phyloP scores from a whole-genome alignment of 2,113 vertebrate genomes.

The Campylorhamphus procurvoides region DNA sequence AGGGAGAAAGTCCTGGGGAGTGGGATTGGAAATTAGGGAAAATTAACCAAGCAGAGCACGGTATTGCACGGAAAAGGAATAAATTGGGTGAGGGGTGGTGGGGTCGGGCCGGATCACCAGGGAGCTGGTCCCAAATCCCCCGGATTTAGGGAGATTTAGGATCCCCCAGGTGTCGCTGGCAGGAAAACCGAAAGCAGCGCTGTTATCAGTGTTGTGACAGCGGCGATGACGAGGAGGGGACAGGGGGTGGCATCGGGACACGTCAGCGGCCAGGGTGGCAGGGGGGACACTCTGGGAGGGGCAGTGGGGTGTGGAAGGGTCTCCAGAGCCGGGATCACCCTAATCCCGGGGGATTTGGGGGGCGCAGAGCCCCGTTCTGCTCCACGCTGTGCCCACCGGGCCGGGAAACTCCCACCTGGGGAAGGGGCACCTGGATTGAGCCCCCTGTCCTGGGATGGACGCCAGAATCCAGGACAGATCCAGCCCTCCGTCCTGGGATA shows the following conservation, averaged over 20 bases:
- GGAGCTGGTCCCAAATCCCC: not conserved
- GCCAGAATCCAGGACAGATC: too few species aligned
- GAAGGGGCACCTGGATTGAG: too few species aligned
- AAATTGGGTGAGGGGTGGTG: rapidly evolving
- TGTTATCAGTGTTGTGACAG: not conserved
- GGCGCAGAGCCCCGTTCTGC: rapidly evolving
- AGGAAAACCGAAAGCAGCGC: not conserved
- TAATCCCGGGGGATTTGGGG: rapidly evolving
- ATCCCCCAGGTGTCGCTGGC: not conserved
- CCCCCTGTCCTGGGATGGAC: too few species aligned
- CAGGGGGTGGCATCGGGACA: not conserved
- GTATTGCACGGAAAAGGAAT: too few species aligned
- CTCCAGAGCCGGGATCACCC: rapidly evolving
- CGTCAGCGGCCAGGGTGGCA: not conserved
- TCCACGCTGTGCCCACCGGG: rapidly evolving
- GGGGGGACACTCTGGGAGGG: not conserved
- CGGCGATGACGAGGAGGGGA: rapidly evolving
- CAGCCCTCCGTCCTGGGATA: too few species aligned
- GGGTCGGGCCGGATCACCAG: not conserved
- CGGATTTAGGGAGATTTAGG: not conserved
- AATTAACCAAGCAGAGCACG: rapidly evolving
- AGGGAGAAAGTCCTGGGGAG: not conserved
- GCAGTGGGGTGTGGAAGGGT: not conserved
- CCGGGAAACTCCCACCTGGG: rapidly evolving
- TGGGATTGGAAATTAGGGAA: not conserved